A percentile compares a stretch with the other conserved stretches of the same genome.
These are phyloP conservation scores for Alouatta palliata DNA, from an alignment of 2,113 vertebrate species.

Conservation along the genomic window DNA sequence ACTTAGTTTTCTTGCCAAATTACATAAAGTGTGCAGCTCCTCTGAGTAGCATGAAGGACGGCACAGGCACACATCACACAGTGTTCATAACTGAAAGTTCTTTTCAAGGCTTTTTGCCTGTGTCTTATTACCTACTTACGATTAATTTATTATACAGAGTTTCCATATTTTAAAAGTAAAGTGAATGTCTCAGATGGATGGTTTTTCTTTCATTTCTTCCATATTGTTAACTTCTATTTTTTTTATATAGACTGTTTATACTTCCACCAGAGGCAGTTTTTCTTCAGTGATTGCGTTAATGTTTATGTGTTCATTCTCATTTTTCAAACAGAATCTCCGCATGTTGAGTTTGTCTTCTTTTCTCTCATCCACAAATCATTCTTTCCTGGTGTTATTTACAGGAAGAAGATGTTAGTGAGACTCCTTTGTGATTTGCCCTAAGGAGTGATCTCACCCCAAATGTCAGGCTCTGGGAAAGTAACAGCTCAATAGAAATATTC, in stretches of 20 bases:
- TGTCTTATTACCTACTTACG: conserved; percentile 68
- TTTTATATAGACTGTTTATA: conserved; percentile 46
- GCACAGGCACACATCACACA: background rate
- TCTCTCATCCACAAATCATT: conserved; percentile 17
- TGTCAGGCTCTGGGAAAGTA: conserved; percentile 40
- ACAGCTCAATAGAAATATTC: background rate
- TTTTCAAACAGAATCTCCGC: conserved; percentile 22
- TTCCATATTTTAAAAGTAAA: conserved; percentile 67
- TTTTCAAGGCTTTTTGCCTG: conserved; percentile 62
- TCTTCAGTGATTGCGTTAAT: conserved; percentile 39
- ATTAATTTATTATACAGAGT: conserved; percentile 69
- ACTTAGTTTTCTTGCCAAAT: conserved; percentile 61
- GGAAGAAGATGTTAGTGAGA: conserved; percentile 16
- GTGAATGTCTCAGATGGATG: conserved; percentile 53
- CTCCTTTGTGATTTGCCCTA: conserved; percentile 22
- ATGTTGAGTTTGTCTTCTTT: background rate
- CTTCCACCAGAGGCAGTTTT: conserved; percentile 58
- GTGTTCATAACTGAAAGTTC: conserved; percentile 48
- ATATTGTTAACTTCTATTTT: conserved; percentile 56
- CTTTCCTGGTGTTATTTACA: conserved; percentile 40
- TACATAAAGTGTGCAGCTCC: conserved; percentile 17
- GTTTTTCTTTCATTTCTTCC: conserved; percentile 63
- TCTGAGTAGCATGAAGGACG: conserved; percentile 51
- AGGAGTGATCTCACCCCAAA: conserved; percentile 3
- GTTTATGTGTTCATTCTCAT: conserved; percentile 35